Evolutionary conservation across 2,797 vertebrate genomes (phyloP), one percentile per base, ranked within the genome.

Genomic region (Alectoris magna): DNA sequence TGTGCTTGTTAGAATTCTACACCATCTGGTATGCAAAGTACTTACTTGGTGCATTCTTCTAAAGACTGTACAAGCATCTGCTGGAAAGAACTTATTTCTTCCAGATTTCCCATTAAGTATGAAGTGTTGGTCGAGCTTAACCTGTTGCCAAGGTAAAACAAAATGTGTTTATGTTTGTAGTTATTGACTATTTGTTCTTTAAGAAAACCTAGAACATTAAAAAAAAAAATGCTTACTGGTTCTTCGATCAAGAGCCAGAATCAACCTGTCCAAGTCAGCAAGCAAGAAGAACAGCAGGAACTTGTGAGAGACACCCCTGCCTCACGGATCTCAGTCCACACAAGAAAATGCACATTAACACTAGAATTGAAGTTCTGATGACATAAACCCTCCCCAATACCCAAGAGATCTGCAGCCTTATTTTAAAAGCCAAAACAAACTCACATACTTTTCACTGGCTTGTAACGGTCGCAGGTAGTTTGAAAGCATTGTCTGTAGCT

Each of bases 21-120:
- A 48, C 12, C 53, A 51, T 56, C 55, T 49, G 62, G 15, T 46
- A 80, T 17, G 60, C 34, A 43, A 71, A 88, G 21, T 93, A 98
- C 99, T 98, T 96, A 99, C 99, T 99, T 99, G 96, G 98, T 98
- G 97, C 99, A 99, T 95, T 99, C 99, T 97, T 99, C 99, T 97
- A 99, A 97, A 69, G 99, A 99, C 94, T 99, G 99, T 94, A 99
- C 99, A 66, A 99, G 98, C 97, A 99, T 98, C 97, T 99, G 99
- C 97, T 99, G 99, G 96, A 99, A 99, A 96, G 99, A 98, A 97
- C 98, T 98, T 97, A 99, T 99, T 96, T 99, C 99, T 95, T 99
- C 99, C 34, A 99, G 98, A 94, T 99, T 99, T 67, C 99, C 99
- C 98, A 99, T 97, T 97, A 99, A 98, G 82, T 98, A 97, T 60